Conservation (phyloP, 2,113 vertebrate species). For the Campylomormyrus numenius region DNA sequence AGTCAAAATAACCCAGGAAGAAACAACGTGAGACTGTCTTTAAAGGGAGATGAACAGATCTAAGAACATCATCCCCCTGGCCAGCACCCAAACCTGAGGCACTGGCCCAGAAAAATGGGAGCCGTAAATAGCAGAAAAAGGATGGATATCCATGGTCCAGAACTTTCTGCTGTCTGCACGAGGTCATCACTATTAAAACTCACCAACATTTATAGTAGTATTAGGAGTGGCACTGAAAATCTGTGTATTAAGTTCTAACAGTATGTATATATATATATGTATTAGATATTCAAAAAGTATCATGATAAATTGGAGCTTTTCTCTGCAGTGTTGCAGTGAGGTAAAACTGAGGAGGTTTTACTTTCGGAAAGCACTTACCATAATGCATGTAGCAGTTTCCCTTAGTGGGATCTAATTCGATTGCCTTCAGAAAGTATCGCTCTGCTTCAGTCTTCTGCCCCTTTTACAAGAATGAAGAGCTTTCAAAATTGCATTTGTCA, state of each 20-base stretch:
- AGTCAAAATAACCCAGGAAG: background rate
- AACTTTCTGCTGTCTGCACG: background rate
- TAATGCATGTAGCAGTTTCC: slow-evolving; percentile 99
- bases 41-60: background rate
- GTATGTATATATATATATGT: background rate
- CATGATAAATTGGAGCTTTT: background rate
- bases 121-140: background rate
- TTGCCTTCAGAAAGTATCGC: slow-evolving; percentile 89
- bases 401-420: slow-evolving; percentile 91
- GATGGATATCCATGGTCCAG: background rate
- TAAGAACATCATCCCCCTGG: background rate
- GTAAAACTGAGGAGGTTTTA: background rate
- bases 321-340: background rate
- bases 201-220: background rate
- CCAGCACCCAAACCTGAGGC: background rate
- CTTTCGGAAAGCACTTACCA: slow-evolving; percentile 57
- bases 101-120: background rate
- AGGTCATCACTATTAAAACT: background rate
- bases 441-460: slow-evolving; percentile 90
- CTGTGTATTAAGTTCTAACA: background rate
- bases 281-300: background rate
- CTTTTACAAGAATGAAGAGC: slow-evolving; percentile 55
- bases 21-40: background rate
- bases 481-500: background rate
- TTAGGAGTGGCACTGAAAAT: background rate